Percentiles rank a stretch among this genome's conserved stretches.
phyloP scores from a whole-genome alignment of 2,113 vertebrate genomes.

The Orthonyx spaldingii region DNA sequence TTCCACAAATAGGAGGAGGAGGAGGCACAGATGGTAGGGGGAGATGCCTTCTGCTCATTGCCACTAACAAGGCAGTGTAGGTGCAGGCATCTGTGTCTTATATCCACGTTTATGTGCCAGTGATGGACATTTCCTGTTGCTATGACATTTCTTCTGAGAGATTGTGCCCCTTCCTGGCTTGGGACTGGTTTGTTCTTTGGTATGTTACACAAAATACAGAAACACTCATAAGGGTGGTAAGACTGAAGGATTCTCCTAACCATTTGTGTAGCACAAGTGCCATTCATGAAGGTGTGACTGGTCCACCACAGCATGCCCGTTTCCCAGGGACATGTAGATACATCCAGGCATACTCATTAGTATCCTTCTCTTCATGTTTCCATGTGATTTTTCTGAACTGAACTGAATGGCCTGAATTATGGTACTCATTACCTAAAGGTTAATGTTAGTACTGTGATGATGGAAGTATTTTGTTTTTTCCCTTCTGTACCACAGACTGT shows the following conservation, averaged over 20 bases:
- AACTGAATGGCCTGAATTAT: neutral
- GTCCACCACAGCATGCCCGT: neutral
- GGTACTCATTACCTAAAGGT: conserved; percentile 31
- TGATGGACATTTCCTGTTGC: neutral
- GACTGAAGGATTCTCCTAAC: neutral
- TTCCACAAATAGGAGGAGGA: neutral
- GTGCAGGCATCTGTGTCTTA: neutral
- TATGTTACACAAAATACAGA: neutral
- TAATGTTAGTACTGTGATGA: neutral
- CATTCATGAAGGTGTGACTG: accelerated
- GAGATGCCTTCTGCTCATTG: neutral
- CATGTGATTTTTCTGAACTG: neutral
- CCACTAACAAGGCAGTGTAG: neutral
- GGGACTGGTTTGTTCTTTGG: neutral
- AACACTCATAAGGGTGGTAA: neutral
- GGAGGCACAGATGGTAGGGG: neutral
- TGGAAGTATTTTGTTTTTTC: neutral
- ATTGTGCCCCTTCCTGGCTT: neutral
- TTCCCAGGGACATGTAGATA: neutral
- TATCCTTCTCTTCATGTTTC: neutral
- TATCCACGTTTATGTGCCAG: neutral
- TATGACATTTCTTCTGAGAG: neutral
- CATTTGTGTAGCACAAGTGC: accelerated
- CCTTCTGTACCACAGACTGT: neutral
- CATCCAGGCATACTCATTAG: neutral